A percentile compares a stretch with the other conserved stretches of the same genome.
phyloP scores from a whole-genome alignment of 2,113 vertebrate genomes.

The Rhinoptilus africanus region DNA sequence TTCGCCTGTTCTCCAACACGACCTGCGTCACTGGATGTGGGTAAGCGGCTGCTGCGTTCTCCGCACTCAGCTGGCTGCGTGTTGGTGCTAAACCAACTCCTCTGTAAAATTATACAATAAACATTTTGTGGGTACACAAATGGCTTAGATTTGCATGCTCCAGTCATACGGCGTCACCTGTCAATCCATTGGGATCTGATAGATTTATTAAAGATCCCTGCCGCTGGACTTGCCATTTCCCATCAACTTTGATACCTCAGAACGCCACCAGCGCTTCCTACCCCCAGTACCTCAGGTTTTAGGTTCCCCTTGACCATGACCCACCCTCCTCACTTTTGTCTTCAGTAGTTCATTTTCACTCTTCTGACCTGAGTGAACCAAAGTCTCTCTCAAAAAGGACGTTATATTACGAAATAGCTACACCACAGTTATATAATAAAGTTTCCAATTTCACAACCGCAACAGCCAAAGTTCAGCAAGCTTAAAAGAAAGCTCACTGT shows the following conservation, averaged over 20 bases:
- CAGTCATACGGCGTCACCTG: neutral
- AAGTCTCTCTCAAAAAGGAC: neutral
- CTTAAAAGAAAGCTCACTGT: neutral
- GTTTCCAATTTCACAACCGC: neutral
- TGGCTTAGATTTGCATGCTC: fast-evolving
- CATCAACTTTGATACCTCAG: fast-evolving
- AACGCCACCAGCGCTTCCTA: neutral
- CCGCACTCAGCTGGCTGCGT: fast-evolving
- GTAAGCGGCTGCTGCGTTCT: neutral
- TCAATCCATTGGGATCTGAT: fast-evolving
- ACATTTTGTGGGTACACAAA: neutral
- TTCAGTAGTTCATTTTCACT: neutral
- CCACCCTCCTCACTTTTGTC: neutral
- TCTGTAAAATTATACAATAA: fast-evolving
- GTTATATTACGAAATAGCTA: neutral
- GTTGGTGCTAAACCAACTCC: neutral
- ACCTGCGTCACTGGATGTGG: no score
- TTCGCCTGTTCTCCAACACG: neutral
- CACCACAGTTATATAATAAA: neutral
- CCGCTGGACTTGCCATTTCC: neutral
- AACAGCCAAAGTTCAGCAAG: neutral
- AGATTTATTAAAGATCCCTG: neutral
- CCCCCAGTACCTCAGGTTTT: fast-evolving
- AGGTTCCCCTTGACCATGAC: neutral
- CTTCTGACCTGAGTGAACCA: fast-evolving